Percentiles rank a stretch among this genome's conserved stretches.
Evolutionary conservation across 2,797 vertebrate species (phyloP).

Genomic region (Pantherophis alleghaniensis): DNA sequence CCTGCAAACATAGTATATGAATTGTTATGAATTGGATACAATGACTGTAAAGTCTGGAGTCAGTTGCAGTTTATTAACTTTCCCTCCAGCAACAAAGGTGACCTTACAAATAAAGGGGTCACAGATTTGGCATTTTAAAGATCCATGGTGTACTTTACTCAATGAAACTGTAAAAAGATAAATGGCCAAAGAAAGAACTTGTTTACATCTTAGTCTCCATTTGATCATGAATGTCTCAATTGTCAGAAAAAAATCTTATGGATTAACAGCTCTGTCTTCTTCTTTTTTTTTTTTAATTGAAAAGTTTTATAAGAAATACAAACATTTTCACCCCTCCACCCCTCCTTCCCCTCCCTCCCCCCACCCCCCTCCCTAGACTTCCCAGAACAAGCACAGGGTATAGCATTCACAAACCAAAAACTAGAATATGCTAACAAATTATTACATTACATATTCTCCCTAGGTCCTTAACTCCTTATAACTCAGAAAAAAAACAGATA

Average conservation of each 20-base stretch:
- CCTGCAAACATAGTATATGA: background rate
- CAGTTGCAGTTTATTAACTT: background rate
- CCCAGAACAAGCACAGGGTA: no score
- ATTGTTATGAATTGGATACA: background rate
- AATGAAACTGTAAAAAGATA: constrained; percentile 37
- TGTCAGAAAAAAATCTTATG: constrained; percentile 50
- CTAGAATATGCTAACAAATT: no score
- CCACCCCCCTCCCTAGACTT: no score
- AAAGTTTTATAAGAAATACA: no score
- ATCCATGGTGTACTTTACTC: background rate
- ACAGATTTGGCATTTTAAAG: background rate
- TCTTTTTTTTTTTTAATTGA: background rate
- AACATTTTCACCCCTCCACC: no score
- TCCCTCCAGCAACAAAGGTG: background rate
- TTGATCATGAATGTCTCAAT: constrained; percentile 43
- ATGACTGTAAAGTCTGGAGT: background rate
- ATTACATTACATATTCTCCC: no score
- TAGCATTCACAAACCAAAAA: no score
- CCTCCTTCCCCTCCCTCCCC: no score
- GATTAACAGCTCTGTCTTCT: constrained; percentile 34
- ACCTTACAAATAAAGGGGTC: background rate
- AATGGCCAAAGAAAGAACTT: background rate
- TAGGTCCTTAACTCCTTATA: no score
- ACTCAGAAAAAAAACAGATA: no score
- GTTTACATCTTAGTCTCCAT: constrained; percentile 41